These are phyloP conservation scores for Sinocyclocheilus rhinocerous DNA, from an alignment of 2,113 vertebrate species.

Conservation along the genomic window DNA sequence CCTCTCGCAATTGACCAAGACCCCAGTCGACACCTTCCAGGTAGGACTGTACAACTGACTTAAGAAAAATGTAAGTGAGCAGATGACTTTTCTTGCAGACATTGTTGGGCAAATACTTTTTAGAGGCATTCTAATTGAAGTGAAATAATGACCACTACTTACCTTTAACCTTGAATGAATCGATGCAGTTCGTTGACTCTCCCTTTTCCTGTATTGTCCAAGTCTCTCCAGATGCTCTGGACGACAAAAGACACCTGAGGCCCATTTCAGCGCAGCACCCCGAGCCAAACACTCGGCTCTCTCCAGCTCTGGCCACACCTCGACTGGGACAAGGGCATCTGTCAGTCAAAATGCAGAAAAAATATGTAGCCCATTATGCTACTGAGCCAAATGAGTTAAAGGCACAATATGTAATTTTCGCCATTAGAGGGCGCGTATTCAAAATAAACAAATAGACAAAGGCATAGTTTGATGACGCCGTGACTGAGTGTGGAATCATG, in stretches of 20 bases:
- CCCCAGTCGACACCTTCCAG: slow-evolving; percentile 89
- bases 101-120: neutral
- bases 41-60: slow-evolving; percentile 94
- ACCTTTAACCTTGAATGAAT: slow-evolving; percentile 94
- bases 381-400: neutral
- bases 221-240: slow-evolving; percentile 89
- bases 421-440: too few relatives aligned
- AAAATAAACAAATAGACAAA: too few relatives aligned
- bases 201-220: slow-evolving; percentile 86
- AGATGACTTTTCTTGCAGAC: neutral
- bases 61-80: neutral
- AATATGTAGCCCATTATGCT: neutral
- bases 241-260: slow-evolving; percentile 89
- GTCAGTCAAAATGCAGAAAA: slow-evolving; percentile 33
- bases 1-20: slow-evolving; percentile 83
- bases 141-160: slow-evolving; percentile 34
- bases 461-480: too few relatives aligned
- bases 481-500: too few relatives aligned
- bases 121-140: neutral
- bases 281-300: slow-evolving; percentile 88
- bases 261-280: slow-evolving; percentile 95
- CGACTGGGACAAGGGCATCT: slow-evolving; percentile 49
- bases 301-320: slow-evolving; percentile 79
- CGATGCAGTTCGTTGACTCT: slow-evolving; percentile 88
- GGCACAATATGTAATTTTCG: too few relatives aligned